Evolutionary conservation across 35 echinoderm and acorn worm species (phyloP).

Genomic region (Lytechinus variegatus): DNA sequence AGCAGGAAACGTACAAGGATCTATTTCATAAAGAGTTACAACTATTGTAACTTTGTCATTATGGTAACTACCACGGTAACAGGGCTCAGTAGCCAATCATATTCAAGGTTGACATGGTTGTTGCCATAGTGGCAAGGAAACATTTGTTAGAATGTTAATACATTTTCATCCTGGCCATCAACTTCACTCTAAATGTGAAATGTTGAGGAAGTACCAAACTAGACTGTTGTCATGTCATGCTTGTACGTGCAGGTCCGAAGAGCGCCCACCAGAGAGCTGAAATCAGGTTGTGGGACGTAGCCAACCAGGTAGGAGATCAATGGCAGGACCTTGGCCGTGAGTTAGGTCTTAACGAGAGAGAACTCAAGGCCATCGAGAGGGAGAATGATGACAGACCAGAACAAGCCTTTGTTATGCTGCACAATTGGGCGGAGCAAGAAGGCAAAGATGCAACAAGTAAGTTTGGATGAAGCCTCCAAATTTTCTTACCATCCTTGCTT

Average conservation of each 20-base stretch:
- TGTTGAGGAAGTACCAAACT: neutral
- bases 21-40: too few species aligned
- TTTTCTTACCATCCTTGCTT: too few species aligned
- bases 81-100: too few species aligned
- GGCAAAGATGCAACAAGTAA: conserved; percentile 89
- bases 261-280: conserved; percentile 81
- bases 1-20: too few species aligned
- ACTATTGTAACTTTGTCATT: too few species aligned
- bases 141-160: too few species aligned
- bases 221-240: neutral
- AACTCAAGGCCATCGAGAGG: conserved; percentile 85
- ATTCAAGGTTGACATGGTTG: too few species aligned
- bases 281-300: conserved; percentile 82
- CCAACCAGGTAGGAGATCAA: conserved; percentile 81
- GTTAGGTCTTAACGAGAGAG: conserved; percentile 79
- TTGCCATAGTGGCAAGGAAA: too few species aligned
- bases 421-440: conserved; percentile 82
- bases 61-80: too few species aligned
- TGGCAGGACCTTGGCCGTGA: conserved; percentile 88
- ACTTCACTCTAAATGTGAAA: too few species aligned
- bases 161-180: too few species aligned
- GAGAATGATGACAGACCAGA: conserved; percentile 92
- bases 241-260: conserved; percentile 66
- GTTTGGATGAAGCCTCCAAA: neutral
- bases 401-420: conserved; percentile 94